phyloP scores from a whole-genome alignment of 2,797 vertebrate species.

The Gallinago solitaria region DNA sequence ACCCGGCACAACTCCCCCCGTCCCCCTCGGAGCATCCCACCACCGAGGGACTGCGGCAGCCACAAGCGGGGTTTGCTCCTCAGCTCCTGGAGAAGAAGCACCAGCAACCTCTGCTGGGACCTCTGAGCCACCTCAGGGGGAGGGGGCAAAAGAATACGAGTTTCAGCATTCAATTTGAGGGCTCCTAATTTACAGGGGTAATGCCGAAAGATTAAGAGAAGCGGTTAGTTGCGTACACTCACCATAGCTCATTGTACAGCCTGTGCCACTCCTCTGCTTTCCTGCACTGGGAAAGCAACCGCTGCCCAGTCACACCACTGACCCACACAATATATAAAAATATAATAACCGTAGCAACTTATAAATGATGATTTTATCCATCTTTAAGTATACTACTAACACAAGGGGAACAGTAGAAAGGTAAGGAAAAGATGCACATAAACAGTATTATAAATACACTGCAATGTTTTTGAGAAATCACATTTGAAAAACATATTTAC shows the following conservation, averaged over 20 bases:
- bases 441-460: not conserved
- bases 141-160: fast-evolving
- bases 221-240: not conserved
- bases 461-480: not conserved
- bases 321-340: not conserved
- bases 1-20: not conserved
- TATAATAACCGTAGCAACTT: not conserved
- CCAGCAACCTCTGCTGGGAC: not conserved
- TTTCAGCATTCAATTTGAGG: not conserved
- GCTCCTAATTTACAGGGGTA: not conserved
- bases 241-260: not conserved
- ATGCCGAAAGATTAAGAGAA: not conserved
- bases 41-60: fast-evolving
- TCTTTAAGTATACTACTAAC: not conserved
- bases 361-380: not conserved
- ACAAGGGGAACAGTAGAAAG: not conserved
- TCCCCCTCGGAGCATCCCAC: not conserved
- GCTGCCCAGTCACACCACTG: not conserved
- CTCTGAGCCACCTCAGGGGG: fast-evolving
- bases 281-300: not conserved
- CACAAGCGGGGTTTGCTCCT: not conserved
- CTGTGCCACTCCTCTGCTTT: not conserved
- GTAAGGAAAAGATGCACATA: not conserved
- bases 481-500: not conserved
- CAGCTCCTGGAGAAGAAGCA: too few relatives aligned